phyloP scores from a whole-genome alignment of 2,113 vertebrate genomes.

The Microcebus jonahi region DNA sequence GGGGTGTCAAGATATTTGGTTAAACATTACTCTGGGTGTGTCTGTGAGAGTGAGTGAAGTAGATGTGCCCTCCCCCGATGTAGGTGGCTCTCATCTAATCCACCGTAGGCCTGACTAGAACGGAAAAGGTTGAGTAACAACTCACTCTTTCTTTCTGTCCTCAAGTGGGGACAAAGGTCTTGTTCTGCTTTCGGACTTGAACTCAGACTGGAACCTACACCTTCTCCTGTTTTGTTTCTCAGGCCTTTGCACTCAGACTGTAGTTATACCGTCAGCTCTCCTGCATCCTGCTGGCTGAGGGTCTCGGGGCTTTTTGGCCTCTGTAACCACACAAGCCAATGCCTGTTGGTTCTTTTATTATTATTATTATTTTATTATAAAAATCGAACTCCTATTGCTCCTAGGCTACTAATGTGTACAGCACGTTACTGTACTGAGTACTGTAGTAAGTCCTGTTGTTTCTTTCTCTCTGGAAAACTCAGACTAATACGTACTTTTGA shows the following conservation, averaged over 20 bases:
- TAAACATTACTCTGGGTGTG: not conserved
- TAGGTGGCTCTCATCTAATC: not conserved
- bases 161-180: not conserved
- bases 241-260: not conserved
- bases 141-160: not conserved
- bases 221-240: not conserved
- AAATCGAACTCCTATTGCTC: too few relatives aligned
- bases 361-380: too few relatives aligned
- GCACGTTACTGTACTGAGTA: too few relatives aligned
- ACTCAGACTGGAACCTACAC: not conserved
- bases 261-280: not conserved
- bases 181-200: not conserved
- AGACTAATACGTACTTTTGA: not conserved
- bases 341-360: not conserved
- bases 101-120: not conserved
- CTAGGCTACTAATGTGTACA: too few relatives aligned
- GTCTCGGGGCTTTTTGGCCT: not conserved
- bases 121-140: not conserved
- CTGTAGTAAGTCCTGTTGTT: not conserved
- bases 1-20: not conserved
- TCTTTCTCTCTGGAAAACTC: not conserved
- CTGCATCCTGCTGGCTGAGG: not conserved
- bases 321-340: not conserved
- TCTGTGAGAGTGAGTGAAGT: not conserved
- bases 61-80: not conserved